Conservation (phyloP, 2,797 vertebrate genomes). For the Sebastes hubbsi region DNA sequence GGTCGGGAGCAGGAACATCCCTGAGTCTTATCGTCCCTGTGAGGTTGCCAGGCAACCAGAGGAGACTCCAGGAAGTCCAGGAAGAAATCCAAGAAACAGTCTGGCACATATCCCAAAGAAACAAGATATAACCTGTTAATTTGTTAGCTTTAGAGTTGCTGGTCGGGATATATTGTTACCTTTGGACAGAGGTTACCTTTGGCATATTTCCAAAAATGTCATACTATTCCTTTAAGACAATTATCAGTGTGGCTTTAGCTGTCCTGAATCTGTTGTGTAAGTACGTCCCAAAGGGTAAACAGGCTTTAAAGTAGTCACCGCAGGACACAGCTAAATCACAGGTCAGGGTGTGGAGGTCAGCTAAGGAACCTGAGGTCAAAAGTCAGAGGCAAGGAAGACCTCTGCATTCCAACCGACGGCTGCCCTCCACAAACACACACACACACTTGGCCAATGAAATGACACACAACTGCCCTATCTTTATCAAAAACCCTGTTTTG, state of each 20-base stretch:
- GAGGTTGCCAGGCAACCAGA: neutral
- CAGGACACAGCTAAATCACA: slow-evolving; percentile 21
- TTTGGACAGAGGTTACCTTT: neutral
- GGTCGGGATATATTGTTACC: neutral
- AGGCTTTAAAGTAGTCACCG: slow-evolving; percentile 21
- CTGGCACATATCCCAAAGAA: neutral
- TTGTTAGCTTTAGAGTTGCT: neutral
- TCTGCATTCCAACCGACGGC: slow-evolving; percentile 77
- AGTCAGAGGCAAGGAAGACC: slow-evolving; percentile 76
- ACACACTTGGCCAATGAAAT: slow-evolving; percentile 4
- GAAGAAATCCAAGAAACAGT: neutral
- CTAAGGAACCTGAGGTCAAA: slow-evolving; percentile 73
- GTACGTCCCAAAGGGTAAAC: slow-evolving; percentile 29
- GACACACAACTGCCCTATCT: slow-evolving; percentile 22
- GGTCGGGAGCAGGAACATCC: neutral
- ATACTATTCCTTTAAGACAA: neutral
- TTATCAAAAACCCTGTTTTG: slow-evolving; percentile 3
- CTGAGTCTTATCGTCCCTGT: neutral
- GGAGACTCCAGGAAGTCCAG: neutral
- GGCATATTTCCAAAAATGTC: neutral
- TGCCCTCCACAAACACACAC: slow-evolving; percentile 34
- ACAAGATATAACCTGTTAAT: neutral
- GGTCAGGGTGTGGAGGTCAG: slow-evolving; percentile 77
- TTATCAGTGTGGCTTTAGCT: neutral
- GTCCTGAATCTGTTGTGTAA: slow-evolving; percentile 7